These are phyloP conservation scores for Scaptomyza hsui DNA, from an alignment of 1,140 invertebrate species.

Conservation along the genomic window DNA sequence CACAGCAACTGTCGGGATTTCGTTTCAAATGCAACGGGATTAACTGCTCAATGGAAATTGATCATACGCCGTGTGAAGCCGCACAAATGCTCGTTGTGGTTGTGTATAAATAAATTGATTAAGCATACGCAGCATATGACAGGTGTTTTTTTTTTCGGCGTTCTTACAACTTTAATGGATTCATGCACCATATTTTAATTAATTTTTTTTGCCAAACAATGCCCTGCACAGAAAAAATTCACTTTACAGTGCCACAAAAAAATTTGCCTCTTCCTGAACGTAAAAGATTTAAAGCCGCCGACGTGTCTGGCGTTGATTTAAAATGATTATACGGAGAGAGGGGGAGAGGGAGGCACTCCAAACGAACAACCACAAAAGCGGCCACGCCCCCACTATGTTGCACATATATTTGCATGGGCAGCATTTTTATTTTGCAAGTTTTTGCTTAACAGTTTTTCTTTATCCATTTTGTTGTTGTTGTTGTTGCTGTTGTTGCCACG, in stretches of 20 bases:
- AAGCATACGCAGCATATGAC: constrained; percentile 43
- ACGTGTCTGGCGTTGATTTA: constrained; percentile 58
- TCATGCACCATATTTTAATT: constrained; percentile 73
- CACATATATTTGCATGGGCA: constrained; percentile 18
- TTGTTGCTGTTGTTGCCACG: background rate
- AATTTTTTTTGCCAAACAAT: constrained; percentile 50
- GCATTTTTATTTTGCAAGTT: constrained; percentile 15
- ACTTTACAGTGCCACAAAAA: constrained; percentile 4
- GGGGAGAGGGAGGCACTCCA: constrained; percentile 22
- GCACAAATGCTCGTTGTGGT: constrained; percentile 7
- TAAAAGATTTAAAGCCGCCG: constrained; percentile 26
- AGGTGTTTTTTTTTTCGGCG: constrained; percentile 23
- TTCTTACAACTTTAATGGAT: constrained; percentile 64
- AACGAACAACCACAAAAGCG: constrained; percentile 34
- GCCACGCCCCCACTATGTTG: constrained; percentile 17
- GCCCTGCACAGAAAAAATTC: constrained; percentile 21
- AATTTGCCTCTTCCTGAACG: background rate
- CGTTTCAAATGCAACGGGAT: constrained; percentile 21
- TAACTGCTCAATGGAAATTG: constrained; percentile 48
- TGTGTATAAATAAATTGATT: constrained; percentile 20
- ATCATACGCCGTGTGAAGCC: constrained; percentile 40
- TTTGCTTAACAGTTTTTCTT: constrained; percentile 2
- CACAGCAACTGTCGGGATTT: background rate
- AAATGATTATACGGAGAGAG: constrained; percentile 50
- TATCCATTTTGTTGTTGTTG: background rate